Base-by-base conservation (phyloP, 2,113 vertebrate species). In the Rhinolophus ferrumequinum region DNA sequence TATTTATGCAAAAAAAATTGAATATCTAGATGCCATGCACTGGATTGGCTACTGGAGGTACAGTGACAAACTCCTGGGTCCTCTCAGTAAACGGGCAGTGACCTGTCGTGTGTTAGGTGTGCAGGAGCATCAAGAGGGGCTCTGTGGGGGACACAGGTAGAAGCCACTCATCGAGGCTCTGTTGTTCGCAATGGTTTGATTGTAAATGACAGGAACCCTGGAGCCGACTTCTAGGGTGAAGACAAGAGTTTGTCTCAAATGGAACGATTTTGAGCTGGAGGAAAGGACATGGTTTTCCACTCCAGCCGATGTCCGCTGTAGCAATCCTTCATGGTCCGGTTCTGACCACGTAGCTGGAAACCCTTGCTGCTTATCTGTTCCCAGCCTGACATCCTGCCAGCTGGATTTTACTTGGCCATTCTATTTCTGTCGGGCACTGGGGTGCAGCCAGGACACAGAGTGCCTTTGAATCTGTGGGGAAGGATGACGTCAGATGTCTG, bases 351-450 rank as follows among this genome's bases (percentile, higher is more conserved):
- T 62, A 38, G 76, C 87, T 79, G 52, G 92, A 85, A 92, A 72
- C 38, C 69, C 88, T 95, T 50, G 35, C 58, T 47, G n/a, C 77
- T 85, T 67, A 44, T 90, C 81, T 82, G 91, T 77, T 80, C 77
- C 56, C 64, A 95, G 95, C 72, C 88, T 82, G 88, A 83, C 77
- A 41, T 83, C 56, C 88, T 94, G 97, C 97, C 97, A 97, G 95
- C 97, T 97, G 95, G 91, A 90, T 88, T 52, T 66, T n/a, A 41
- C 79, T 86, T 50, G 82, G 72, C 60, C 54, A 1, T 90, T 95
- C 97, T 97, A 96, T 97, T 97, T 97, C 88, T 97, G 96, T 96
- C 81, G 12, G 89, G 85, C 93, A 35, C 88, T 96, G 96, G 96
- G 95, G 85, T 94, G 64, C 73, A 1, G 94, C 97, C 96, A 97